These are phyloP conservation scores for Aldrovandia affinis DNA, from an alignment of 2,797 vertebrate genomes.

Conservation along the genomic window DNA sequence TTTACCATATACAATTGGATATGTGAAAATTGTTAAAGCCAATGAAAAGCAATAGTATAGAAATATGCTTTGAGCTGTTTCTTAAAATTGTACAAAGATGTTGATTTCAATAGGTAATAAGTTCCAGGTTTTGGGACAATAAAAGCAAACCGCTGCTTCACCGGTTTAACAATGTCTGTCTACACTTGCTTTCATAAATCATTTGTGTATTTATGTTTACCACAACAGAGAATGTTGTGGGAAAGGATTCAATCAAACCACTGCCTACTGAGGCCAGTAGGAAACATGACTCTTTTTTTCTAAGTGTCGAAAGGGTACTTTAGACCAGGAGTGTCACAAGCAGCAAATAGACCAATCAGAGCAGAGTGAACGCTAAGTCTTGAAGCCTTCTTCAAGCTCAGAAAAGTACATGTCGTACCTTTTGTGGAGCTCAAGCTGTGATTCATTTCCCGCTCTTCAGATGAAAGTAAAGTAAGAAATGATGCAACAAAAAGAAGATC, in stretches of 20 bases:
- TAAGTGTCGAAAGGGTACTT: background rate
- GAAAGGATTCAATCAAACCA: background rate
- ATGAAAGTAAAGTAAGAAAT: background rate
- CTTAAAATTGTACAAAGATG: too few relatives aligned
- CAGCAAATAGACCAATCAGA: background rate
- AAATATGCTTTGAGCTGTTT: too few relatives aligned
- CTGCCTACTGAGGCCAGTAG: background rate
- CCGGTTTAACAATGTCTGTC: too few relatives aligned
- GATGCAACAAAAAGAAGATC: background rate
- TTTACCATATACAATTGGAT: too few relatives aligned
- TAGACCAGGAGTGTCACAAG: background rate
- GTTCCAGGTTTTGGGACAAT: too few relatives aligned
- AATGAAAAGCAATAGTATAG: too few relatives aligned
- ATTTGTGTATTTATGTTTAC: background rate
- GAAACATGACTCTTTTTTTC: background rate
- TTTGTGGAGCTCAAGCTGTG: background rate
- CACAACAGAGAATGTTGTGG: background rate
- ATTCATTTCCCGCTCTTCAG: background rate
- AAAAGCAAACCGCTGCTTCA: too few relatives aligned
- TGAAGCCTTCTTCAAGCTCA: background rate
- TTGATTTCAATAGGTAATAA: too few relatives aligned
- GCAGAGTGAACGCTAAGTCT: background rate
- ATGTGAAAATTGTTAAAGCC: too few relatives aligned
- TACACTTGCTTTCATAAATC: background rate
- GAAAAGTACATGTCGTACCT: background rate